These are phyloP conservation scores for Paratrypauchen microcephalus DNA, from an alignment of 2,797 vertebrate species.

Conservation along the genomic window DNA sequence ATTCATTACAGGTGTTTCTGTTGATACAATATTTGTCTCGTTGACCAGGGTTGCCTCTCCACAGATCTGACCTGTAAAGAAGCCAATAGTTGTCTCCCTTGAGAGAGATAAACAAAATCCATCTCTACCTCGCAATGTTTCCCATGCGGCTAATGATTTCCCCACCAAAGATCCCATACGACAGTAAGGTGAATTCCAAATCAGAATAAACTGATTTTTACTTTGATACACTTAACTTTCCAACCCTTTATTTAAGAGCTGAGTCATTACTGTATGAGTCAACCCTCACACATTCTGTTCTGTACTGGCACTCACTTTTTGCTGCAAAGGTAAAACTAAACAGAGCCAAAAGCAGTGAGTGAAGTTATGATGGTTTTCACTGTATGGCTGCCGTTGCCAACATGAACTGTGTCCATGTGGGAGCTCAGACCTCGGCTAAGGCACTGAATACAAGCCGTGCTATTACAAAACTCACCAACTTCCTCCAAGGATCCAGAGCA, in stretches of 20 bases:
- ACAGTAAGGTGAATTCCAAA: not conserved
- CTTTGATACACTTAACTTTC: not conserved
- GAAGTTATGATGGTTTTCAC: not conserved
- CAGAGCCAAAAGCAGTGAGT: not conserved
- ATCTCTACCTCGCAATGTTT: not conserved
- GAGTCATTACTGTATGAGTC: slow-evolving; percentile 4
- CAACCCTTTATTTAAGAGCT: not conserved
- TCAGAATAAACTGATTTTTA: not conserved
- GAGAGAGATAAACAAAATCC: not conserved
- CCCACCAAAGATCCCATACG: not conserved
- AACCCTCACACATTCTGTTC: slow-evolving; percentile 4
- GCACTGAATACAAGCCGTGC: not conserved
- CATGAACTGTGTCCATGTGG: not conserved
- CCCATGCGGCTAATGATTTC: not conserved
- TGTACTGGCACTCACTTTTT: not conserved
- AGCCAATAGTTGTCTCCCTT: too few relatives aligned
- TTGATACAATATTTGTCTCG: too few relatives aligned
- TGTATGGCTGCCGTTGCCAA: not conserved
- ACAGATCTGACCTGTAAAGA: too few relatives aligned
- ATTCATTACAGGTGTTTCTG: too few relatives aligned
- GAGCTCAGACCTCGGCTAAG: not conserved
- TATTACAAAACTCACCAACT: slow-evolving; percentile 27
- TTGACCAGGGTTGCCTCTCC: too few relatives aligned
- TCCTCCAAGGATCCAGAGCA: not conserved
- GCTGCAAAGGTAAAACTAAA: not conserved